Conservation (phyloP, 2,888 invertebrate genomes). For the Tinea semifulvella region DNA sequence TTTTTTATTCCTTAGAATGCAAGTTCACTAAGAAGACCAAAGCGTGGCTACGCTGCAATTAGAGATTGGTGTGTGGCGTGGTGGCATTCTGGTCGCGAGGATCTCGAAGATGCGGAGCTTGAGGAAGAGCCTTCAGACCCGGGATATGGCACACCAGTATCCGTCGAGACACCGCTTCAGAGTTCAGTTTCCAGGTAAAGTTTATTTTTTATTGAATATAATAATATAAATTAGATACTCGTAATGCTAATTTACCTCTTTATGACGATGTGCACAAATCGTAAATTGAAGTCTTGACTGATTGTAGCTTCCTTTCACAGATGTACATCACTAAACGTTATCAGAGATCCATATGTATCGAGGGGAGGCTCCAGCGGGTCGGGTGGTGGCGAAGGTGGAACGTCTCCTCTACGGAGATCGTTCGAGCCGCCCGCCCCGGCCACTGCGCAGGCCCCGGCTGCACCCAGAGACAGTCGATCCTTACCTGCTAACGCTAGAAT, state of each 20-base stretch:
- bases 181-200: slow-evolving; percentile 81
- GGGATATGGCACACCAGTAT: slow-evolving; percentile 81
- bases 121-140: slow-evolving; percentile 81
- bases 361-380: slow-evolving; percentile 61
- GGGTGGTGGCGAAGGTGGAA: slow-evolving; percentile 47
- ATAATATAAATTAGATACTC: neutral
- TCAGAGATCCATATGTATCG: slow-evolving; percentile 74
- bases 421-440: slow-evolving; percentile 49
- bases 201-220: neutral
- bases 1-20: slow-evolving; percentile 26
- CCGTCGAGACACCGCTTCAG: slow-evolving; percentile 87
- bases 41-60: slow-evolving; percentile 63
- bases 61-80: slow-evolving; percentile 87
- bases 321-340: slow-evolving; percentile 86
- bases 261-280: neutral
- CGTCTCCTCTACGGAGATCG: slow-evolving; percentile 56
- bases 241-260: too few relatives aligned
- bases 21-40: slow-evolving; percentile 25
- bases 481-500: slow-evolving; percentile 71
- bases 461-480: slow-evolving; percentile 69
- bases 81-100: slow-evolving; percentile 90
- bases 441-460: slow-evolving; percentile 41
- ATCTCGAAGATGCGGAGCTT: slow-evolving; percentile 80
- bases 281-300: slow-evolving; percentile 2
- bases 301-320: too few relatives aligned